Percentiles rank a stretch among this genome's conserved stretches.
These are phyloP conservation scores for Coptodon rendalli DNA, from an alignment of 2,113 vertebrate species.

Conservation along the genomic window DNA sequence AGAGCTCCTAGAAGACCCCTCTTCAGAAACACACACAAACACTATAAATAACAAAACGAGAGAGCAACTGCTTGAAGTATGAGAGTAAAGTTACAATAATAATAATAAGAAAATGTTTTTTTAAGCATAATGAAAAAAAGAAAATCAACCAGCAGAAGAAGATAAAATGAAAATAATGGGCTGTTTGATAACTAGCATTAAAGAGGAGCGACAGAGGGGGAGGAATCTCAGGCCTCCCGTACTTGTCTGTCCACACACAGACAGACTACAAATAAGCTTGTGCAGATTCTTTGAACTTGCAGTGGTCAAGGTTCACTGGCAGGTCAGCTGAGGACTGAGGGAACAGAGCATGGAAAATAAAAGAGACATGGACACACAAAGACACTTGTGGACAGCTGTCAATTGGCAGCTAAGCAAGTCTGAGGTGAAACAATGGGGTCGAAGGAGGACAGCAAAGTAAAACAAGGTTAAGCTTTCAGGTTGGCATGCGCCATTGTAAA, in stretches of 20 bases:
- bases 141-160: not conserved
- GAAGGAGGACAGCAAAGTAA: slow-evolving; percentile 4
- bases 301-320: slow-evolving; percentile 42
- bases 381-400: slow-evolving; percentile 49
- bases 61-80: not conserved
- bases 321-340: slow-evolving; percentile 15
- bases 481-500: not conserved
- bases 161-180: not conserved
- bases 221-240: not conserved
- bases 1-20: slow-evolving; percentile 47
- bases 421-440: slow-evolving; percentile 20
- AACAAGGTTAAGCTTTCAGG: slow-evolving; percentile 20
- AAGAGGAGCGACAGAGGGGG: not conserved
- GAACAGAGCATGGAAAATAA: slow-evolving; percentile 13
- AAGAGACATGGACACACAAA: not conserved
- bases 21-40: slow-evolving; percentile 36
- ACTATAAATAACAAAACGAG: not conserved
- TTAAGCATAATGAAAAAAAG: not conserved
- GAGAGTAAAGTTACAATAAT: not conserved
- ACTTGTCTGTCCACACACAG: not conserved
- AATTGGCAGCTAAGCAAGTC: slow-evolving; percentile 45
- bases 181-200: not conserved
- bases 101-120: fast-evolving
- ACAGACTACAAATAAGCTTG: slow-evolving; percentile 46
- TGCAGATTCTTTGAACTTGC: slow-evolving; percentile 42